Conservation (phyloP, 2,113 vertebrate genomes). For the Petaurus breviceps region DNA sequence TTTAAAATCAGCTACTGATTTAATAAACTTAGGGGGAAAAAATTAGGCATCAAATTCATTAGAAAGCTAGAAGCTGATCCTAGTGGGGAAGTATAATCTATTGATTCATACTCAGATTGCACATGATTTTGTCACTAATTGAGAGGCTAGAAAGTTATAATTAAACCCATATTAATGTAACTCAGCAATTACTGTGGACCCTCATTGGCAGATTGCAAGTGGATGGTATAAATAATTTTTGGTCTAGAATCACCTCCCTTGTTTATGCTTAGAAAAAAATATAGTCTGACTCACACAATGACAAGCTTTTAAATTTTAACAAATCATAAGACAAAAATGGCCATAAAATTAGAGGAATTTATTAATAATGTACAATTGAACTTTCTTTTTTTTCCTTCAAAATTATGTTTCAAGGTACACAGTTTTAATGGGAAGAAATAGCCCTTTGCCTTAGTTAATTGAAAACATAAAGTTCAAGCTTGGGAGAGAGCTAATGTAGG, state of each 20-base stretch:
- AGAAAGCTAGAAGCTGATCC: background rate
- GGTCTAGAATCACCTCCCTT: constrained; percentile 42
- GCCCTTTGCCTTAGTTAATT: constrained; percentile 10
- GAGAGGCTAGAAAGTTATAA: constrained; percentile 53
- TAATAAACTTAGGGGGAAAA: constrained; percentile 13
- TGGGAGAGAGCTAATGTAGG: background rate
- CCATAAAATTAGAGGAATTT: constrained; percentile 15
- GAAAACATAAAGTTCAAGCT: constrained; percentile 33
- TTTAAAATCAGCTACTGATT: background rate
- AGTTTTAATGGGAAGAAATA: constrained; percentile 1
- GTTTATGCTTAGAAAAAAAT: constrained; percentile 10
- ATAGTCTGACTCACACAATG: constrained; percentile 13
- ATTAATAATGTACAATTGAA: constrained; percentile 18
- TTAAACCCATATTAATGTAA: constrained; percentile 47
- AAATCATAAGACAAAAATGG: constrained; percentile 6
- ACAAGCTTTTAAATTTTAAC: constrained; percentile 32
- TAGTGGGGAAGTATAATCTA: constrained; percentile 16
- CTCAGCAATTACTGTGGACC: constrained; percentile 38
- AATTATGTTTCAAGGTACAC: constrained; percentile 29
- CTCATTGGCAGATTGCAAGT: constrained; percentile 26
- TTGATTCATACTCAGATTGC: constrained; percentile 31
- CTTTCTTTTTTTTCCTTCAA: background rate
- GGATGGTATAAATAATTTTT: constrained; percentile 37
- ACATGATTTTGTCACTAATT: constrained; percentile 45
- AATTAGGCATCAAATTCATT: background rate